A percentile compares a stretch with the other conserved stretches of the same genome.
Evolutionary conservation across 2,113 vertebrate genomes (phyloP).

Genomic region (Osmerus eperlanus): DNA sequence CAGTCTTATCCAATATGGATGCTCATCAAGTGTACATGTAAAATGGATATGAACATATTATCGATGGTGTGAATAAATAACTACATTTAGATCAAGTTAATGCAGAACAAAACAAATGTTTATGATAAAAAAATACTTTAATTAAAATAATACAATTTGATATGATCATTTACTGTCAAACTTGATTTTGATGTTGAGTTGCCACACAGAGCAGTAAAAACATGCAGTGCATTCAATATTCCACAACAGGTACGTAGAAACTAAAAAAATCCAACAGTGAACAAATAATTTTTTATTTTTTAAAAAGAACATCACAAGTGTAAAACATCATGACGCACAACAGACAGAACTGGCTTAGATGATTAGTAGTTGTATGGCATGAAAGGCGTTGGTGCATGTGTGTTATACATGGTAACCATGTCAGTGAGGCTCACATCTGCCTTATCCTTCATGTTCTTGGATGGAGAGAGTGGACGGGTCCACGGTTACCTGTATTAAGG

Average conservation of each 20-base stretch:
- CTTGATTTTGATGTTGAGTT: conserved; percentile 1
- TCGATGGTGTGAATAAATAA: conserved; percentile 30
- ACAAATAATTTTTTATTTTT: conserved; percentile 38
- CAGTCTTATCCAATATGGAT: background rate
- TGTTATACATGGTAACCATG: conserved; percentile 25
- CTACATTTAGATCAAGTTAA: background rate
- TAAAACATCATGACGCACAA: background rate
- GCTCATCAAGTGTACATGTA: background rate
- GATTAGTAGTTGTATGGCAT: conserved; percentile 9
- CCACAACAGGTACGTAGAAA: background rate
- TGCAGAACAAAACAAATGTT: conserved; percentile 10
- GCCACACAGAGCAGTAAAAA: too few relatives aligned
- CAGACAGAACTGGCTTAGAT: conserved; percentile 21
- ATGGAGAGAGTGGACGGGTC: background rate
- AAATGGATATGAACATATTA: background rate
- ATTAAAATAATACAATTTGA: conserved; percentile 35
- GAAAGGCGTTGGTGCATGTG: background rate
- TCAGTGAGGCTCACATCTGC: conserved; percentile 44
- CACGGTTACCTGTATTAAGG: conserved; percentile 45
- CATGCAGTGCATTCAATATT: background rate
- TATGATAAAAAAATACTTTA: conserved; percentile 53
- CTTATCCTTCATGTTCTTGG: conserved; percentile 29
- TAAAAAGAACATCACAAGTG: conserved; percentile 14
- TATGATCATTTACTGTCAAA: conserved; percentile 4
- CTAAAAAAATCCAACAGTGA: conserved; percentile 22